Conservation (phyloP, 1,140 invertebrate species). For the Phortica variegata region DNA sequence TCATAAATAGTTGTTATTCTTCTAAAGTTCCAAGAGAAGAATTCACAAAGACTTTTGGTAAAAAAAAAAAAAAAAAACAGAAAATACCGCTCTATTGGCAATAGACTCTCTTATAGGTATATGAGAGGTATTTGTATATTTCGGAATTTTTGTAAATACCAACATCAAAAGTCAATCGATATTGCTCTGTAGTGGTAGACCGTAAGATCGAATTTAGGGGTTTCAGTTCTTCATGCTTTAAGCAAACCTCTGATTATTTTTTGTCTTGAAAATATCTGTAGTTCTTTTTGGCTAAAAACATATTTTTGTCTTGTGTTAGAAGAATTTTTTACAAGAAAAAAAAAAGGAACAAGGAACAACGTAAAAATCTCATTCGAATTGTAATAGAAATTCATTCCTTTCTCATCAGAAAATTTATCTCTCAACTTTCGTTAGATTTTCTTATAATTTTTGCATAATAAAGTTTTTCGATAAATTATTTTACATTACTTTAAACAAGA, state of each 20-base stretch:
- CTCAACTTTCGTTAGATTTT: neutral
- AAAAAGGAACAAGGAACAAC: neutral
- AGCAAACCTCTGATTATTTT: too few relatives aligned
- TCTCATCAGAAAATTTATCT: neutral
- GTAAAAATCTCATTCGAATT: neutral
- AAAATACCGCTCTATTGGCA: too few relatives aligned
- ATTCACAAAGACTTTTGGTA: neutral
- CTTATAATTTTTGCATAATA: neutral
- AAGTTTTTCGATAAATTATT: neutral
- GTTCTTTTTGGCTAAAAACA: neutral
- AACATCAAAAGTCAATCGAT: too few relatives aligned
- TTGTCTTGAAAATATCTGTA: neutral
- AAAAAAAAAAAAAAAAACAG: neutral
- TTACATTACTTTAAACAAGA: neutral
- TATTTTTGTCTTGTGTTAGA: neutral
- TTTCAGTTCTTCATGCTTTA: too few relatives aligned
- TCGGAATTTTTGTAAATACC: neutral
- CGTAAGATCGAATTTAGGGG: too few relatives aligned
- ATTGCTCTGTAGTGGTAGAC: too few relatives aligned
- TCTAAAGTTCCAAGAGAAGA: neutral
- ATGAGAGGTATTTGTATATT: neutral
- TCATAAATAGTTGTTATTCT: neutral
- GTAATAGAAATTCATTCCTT: neutral
- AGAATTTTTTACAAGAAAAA: neutral
- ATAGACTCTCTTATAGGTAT: too few relatives aligned